Evolutionary conservation across 2,113 vertebrate species (phyloP).

Genomic region (Trogon melanurus): DNA sequence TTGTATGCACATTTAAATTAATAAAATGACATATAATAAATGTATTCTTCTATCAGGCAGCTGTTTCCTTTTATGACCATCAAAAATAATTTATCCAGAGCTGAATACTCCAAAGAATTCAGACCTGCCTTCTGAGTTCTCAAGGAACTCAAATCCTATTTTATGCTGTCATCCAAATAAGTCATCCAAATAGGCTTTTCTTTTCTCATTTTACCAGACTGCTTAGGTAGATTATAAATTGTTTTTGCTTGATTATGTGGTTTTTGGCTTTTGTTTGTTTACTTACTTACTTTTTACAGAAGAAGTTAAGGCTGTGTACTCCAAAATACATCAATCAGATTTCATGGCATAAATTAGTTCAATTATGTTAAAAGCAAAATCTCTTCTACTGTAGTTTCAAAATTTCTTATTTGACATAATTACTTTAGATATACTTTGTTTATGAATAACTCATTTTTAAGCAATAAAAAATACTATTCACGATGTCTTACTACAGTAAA

Average conservation of each 20-base stretch:
- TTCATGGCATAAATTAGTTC: neutral
- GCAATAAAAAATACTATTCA: neutral
- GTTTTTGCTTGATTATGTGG: neutral
- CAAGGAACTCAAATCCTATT: neutral
- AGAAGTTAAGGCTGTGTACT: neutral
- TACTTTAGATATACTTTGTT: neutral
- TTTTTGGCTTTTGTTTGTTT: neutral
- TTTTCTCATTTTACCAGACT: neutral
- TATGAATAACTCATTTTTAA: constrained; percentile 1
- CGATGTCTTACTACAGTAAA: neutral
- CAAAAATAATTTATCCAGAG: neutral
- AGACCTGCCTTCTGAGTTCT: neutral
- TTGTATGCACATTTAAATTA: neutral
- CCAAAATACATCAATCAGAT: neutral
- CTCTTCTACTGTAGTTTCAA: neutral
- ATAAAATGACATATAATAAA: neutral
- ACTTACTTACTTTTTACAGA: neutral
- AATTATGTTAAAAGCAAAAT: constrained; percentile 9
- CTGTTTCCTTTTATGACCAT: neutral
- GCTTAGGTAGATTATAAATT: neutral
- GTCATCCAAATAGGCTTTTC: neutral
- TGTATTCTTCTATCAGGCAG: neutral
- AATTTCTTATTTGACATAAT: neutral
- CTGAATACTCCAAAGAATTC: neutral
- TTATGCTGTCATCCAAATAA: neutral